Conservation (phyloP, 2,113 vertebrate genomes). For the Hippocampus barbouri region DNA sequence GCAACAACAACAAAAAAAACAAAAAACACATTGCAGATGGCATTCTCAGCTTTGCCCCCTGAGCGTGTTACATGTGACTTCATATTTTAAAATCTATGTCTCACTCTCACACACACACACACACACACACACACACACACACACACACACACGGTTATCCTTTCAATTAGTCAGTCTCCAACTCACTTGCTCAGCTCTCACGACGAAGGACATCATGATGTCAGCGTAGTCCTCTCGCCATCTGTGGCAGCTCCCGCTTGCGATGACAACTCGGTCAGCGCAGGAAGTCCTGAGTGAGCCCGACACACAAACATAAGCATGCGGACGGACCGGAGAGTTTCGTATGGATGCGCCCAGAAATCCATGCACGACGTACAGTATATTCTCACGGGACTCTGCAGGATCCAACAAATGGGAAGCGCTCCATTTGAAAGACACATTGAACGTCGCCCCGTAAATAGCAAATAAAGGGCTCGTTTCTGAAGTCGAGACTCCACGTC, state of each 20-base stretch:
- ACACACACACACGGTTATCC: slow-evolving; percentile 20
- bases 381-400: slow-evolving; percentile 18
- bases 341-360: slow-evolving; percentile 10
- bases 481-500: no score
- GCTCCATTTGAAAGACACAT: slow-evolving; percentile 34
- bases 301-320: slow-evolving; percentile 13
- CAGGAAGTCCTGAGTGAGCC: slow-evolving; percentile 68
- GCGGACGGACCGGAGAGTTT: neutral
- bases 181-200: slow-evolving; percentile 52
- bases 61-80: slow-evolving; percentile 1
- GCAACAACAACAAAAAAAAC: neutral
- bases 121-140: slow-evolving; percentile 8
- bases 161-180: slow-evolving; percentile 40
- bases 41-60: neutral
- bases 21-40: neutral
- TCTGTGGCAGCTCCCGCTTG: slow-evolving; percentile 69
- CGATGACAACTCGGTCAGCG: slow-evolving; percentile 63
- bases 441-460: no score
- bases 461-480: no score
- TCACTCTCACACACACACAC: slow-evolving; percentile 22
- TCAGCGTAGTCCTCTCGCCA: slow-evolving; percentile 65
- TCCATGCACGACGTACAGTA: neutral
- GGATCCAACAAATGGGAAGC: slow-evolving; percentile 18
- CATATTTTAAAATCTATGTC: slow-evolving; percentile 34
- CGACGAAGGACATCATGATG: slow-evolving; percentile 60